These are phyloP conservation scores for Agyllia agylla DNA, from an alignment of 2,888 invertebrate genomes.

Conservation along the genomic window DNA sequence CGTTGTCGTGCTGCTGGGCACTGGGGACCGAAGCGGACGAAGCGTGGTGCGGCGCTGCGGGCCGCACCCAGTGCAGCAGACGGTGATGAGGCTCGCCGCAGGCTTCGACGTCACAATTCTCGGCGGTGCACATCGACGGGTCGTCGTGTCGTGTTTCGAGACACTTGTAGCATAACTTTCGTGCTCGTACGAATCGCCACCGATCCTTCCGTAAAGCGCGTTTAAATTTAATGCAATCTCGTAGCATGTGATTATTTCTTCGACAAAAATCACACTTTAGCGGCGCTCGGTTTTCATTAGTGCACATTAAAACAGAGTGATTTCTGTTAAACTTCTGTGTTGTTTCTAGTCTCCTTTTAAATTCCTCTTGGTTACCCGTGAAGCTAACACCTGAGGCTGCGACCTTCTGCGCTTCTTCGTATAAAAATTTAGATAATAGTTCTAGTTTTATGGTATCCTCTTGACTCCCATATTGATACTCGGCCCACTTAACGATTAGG, in stretches of 20 bases:
- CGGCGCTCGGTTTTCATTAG: neutral
- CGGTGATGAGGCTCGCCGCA: conserved; percentile 10
- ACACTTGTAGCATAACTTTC: conserved; percentile 6
- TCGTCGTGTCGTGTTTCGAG: neutral
- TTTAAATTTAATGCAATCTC: neutral
- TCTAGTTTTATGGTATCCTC: neutral
- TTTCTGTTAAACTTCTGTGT: neutral
- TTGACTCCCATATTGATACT: neutral
- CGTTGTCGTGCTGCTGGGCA: neutral
- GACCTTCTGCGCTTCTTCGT: conserved; percentile 29
- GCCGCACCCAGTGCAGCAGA: conserved; percentile 26
- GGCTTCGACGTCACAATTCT: conserved; percentile 35
- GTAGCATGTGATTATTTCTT: neutral
- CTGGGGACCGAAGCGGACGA: neutral
- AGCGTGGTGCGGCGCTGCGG: conserved; percentile 4
- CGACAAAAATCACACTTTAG: neutral
- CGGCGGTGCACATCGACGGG: neutral
- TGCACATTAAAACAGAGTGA: conserved; percentile 11
- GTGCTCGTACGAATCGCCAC: conserved; percentile 12
- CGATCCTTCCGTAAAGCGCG: conserved; percentile 38
- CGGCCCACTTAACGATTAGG: neutral
- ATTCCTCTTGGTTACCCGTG: neutral
- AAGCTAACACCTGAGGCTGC: conserved; percentile 36
- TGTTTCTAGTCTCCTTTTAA: neutral
- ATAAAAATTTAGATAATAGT: neutral